These are phyloP conservation scores for Hyposmocoma kahamanoa DNA, from an alignment of 1,140 invertebrate genomes.

Conservation along the genomic window DNA sequence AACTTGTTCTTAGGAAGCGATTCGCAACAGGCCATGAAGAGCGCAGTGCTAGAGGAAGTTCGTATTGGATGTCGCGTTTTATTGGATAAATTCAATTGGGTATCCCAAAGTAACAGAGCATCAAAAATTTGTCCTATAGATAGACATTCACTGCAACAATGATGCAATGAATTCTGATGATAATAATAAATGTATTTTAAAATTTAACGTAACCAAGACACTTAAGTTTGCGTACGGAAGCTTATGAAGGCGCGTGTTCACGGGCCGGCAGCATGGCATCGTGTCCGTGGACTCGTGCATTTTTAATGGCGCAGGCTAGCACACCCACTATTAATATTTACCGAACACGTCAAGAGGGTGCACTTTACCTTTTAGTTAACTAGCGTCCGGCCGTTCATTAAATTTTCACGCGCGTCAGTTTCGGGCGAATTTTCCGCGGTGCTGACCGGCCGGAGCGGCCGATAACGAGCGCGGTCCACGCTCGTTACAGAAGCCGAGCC, in stretches of 20 bases:
- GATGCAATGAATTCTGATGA: too few species aligned
- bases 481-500: constrained; percentile 47
- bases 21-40: constrained; percentile 48
- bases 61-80: constrained; percentile 61
- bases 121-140: too few species aligned
- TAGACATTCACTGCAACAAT: too few species aligned
- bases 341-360: constrained; percentile 73
- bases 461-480: constrained; percentile 56
- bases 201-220: constrained; percentile 6
- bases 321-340: constrained; percentile 72
- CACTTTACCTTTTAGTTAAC: constrained; percentile 74
- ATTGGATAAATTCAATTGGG: constrained; percentile 58
- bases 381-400: constrained; percentile 73
- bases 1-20: constrained; percentile 59
- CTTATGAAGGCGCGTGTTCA: constrained; percentile 45
- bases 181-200: too few species aligned
- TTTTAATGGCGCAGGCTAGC: constrained; percentile 69
- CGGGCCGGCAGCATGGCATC: constrained; percentile 18
- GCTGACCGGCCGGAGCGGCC: constrained; percentile 55
- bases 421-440: constrained; percentile 71
- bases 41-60: constrained; percentile 45
- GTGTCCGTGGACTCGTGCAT: constrained; percentile 67
- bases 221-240: constrained; percentile 17
- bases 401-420: constrained; percentile 73
- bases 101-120: constrained; percentile 29